Evolutionary conservation across 2,888 invertebrate genomes (phyloP).

Genomic region (Cyaniris semiargus): DNA sequence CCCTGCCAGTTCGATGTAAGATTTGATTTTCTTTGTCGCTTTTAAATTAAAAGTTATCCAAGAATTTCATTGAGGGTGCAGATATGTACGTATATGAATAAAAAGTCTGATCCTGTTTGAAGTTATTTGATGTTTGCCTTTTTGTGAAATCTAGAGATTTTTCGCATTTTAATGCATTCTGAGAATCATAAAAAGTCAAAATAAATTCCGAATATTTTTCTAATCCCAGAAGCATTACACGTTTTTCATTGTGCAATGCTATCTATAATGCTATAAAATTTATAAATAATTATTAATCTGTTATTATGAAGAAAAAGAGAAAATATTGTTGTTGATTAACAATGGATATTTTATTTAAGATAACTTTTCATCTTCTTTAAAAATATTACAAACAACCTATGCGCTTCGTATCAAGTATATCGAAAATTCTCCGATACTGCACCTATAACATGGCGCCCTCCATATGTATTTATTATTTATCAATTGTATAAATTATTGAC

Average conservation of each 20-base stretch:
- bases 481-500: conserved; percentile 78
- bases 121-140: conserved; percentile 11
- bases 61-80: conserved; percentile 52
- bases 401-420: neutral
- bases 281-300: too few relatives aligned
- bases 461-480: conserved; percentile 70
- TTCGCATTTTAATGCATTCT: neutral
- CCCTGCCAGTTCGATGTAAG: neutral
- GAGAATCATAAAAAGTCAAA: neutral
- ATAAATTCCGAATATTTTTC: neutral
- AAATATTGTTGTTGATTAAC: too few relatives aligned
- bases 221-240: neutral
- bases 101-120: conserved; percentile 19
- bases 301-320: too few relatives aligned
- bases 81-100: conserved; percentile 21
- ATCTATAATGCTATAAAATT: too few relatives aligned
- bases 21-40: conserved; percentile 36
- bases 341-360: too few relatives aligned
- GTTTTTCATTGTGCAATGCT: too few relatives aligned
- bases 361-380: neutral
- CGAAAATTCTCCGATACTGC: conserved; percentile 5
- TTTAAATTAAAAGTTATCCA: conserved; percentile 47
- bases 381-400: neutral
- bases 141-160: neutral
- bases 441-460: neutral